Base-by-base conservation (phyloP, 2,888 invertebrate species). In the Chrysodeixis includens region DNA sequence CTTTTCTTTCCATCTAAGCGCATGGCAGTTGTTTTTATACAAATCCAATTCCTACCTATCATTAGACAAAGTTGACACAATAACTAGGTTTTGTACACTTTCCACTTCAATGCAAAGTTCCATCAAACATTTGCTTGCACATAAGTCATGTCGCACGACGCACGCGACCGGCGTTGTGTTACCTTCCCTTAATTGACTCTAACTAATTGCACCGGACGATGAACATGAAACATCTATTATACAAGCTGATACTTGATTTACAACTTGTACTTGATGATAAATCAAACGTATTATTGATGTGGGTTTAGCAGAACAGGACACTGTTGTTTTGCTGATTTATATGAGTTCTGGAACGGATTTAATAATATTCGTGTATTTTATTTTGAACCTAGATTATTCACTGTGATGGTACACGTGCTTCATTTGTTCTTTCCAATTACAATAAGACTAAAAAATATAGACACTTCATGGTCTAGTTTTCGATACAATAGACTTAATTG, bases 141-240 rank as follows among this genome's bases (percentile, higher is more conserved):
- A 59, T 9, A 53, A n/a, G 30, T 55, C 54, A 63, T 16, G 26
- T 61, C 52, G 60, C 9, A 12, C 18, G 44, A 14, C 30, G 49
- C 74, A 63, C 55, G 74, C 54, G 8, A 63, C 30, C 18, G 10
- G 44, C 54, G 40, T 56, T 61, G 55, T 54, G 44, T 61, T 55
- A 66, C 55, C 59, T 56, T n/a, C 46, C 44, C 53, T 53, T 66
- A 74, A 74, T 70, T 61, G 63, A 63, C 55, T 63, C 57, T 46
- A 55, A 59, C 49, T 59, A 62, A 63, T 61, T 61, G 58, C 10
- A 46, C n/a, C 35, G n/a, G 5, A 20, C 30, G 14, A 57, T 58
- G 16, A 52, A 63, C 53, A 44, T 58, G 14, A n/a, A n/a, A 10
- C 0, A 63, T 54, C 32, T 57, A 54, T 44, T 57, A 49, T 49